Base-by-base conservation (phyloP, 1,140 invertebrate species). In the Trichomalopsis sarcophagae region DNA sequence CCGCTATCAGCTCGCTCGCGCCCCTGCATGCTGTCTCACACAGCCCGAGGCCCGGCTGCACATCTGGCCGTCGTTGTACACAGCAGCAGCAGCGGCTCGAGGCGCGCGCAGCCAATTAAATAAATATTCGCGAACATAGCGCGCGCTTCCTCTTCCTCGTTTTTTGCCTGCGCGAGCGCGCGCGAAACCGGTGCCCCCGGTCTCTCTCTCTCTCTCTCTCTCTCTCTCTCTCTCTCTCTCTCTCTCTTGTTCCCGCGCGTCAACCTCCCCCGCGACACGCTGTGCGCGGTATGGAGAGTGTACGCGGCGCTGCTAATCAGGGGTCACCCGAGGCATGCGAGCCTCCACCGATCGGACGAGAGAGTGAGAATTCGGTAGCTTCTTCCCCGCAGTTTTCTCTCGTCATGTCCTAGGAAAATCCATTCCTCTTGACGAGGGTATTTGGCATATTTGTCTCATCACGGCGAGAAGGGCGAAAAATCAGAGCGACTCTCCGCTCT, bases 71-170 rank as follows among this genome's bases (percentile, higher is more conserved):
- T 9, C 7, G 40, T 44, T 7, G 40, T 44, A 44, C 40, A 44
- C 89, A 90, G 89, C 90, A 89, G 88, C 89, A 87, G 86, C 88
- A 10, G 47, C 10, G 14, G 47, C 47, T 50, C 10, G 1, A 50
- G 87, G 87, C 88, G 87, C 87, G 89, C 85, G 86, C 88, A 90
- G 91, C 92, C 91, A 92, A 92, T 92, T 92, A 92, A 92, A 92
- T 92, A 92, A 92, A 92, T 92, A 92, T 92, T 92, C 91, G 91
- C 90, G 91, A 90, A 91, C 90, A 91, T 91, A 90, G 90, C 90
- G 89, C 88, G 86, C 90, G 89, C 91, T 89, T 91, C 88, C 68
- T 71, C 68, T 40, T 40, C 73, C 47, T 62, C 76, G 13, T 50
- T 50, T 77, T 50, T 50, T 77, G 21, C 47, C 21, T 36, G 30